These are phyloP conservation scores for Eptesicus fuscus DNA, from an alignment of 2,113 vertebrate species.

Conservation along the genomic window DNA sequence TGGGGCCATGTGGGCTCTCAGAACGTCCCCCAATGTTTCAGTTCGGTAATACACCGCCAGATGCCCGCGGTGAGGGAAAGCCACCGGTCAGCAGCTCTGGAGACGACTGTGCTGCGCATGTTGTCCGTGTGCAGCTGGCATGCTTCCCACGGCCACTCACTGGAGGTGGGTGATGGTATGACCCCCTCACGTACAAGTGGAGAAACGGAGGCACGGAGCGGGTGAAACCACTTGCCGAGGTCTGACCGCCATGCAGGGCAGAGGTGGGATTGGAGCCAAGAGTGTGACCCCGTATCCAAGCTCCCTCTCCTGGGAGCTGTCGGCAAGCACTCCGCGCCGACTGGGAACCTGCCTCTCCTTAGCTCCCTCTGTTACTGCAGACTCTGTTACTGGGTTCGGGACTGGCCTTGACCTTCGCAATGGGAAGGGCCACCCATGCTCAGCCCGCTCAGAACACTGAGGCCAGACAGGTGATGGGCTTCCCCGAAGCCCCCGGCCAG, in stretches of 20 bases:
- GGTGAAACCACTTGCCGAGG: accelerated
- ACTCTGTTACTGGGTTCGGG: not conserved
- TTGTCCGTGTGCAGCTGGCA: accelerated
- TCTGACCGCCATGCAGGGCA: accelerated
- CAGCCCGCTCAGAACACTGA: not conserved
- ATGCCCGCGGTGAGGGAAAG: not conserved
- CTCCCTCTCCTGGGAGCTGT: no score
- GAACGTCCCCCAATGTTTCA: not conserved
- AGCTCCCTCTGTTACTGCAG: not conserved
- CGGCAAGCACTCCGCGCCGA: accelerated
- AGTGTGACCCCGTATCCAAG: not conserved
- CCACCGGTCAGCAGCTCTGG: accelerated
- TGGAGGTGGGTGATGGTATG: accelerated
- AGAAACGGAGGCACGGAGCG: not conserved
- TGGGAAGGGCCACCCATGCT: no score
- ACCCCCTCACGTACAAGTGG: not conserved
- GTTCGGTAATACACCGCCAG: not conserved
- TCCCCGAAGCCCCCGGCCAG: not conserved
- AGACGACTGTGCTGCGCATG: accelerated
- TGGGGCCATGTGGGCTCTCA: not conserved
- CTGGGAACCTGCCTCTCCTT: not conserved
- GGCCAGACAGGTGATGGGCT: not conserved
- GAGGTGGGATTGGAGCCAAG: not conserved
- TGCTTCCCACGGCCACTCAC: not conserved
- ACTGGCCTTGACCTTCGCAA: accelerated